phyloP scores from a whole-genome alignment of 2,113 vertebrate species.

The Collichthys lucidus region DNA sequence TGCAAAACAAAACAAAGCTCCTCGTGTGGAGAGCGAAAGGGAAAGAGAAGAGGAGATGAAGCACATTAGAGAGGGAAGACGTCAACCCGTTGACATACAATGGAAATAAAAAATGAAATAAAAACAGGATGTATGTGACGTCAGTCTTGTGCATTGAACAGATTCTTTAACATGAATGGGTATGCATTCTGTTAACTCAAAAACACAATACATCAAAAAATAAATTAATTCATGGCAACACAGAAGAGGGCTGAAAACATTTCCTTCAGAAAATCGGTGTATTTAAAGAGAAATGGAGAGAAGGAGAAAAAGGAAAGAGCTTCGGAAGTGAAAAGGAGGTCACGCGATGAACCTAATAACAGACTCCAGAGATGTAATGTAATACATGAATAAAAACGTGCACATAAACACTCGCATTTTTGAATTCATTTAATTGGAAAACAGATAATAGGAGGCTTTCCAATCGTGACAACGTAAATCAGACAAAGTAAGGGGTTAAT shows the following conservation, averaged over 20 bases:
- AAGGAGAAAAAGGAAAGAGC: background rate
- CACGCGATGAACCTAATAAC: constrained; percentile 33
- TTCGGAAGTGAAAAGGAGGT: constrained; percentile 42
- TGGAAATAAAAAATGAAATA: constrained; percentile 7
- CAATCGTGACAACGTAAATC: constrained; percentile 57
- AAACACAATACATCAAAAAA: constrained; percentile 32
- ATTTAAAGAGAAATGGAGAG: constrained; percentile 3
- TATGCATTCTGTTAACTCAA: constrained; percentile 30
- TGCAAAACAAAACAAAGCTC: constrained; percentile 72
- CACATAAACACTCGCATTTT: constrained; percentile 54
- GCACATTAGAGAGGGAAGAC: constrained; percentile 15
- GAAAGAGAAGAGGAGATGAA: constrained; percentile 27
- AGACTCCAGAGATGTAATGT: background rate
- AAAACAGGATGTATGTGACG: background rate
- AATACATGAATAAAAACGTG: background rate
- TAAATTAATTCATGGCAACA: constrained; percentile 27
- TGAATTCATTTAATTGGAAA: constrained; percentile 76
- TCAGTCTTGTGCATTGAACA: background rate
- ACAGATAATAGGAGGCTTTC: constrained; percentile 59
- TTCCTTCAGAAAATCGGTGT: constrained; percentile 56
- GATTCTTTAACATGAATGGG: constrained; percentile 33
- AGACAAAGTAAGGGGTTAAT: constrained; percentile 45
- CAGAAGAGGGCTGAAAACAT: constrained; percentile 49
- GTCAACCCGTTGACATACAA: constrained; percentile 9
- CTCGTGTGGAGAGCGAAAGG: constrained; percentile 50